A percentile compares a stretch with the other conserved stretches of the same genome.
phyloP scores from a whole-genome alignment of 2,888 invertebrate species.

The Ecliptopera silaceata region DNA sequence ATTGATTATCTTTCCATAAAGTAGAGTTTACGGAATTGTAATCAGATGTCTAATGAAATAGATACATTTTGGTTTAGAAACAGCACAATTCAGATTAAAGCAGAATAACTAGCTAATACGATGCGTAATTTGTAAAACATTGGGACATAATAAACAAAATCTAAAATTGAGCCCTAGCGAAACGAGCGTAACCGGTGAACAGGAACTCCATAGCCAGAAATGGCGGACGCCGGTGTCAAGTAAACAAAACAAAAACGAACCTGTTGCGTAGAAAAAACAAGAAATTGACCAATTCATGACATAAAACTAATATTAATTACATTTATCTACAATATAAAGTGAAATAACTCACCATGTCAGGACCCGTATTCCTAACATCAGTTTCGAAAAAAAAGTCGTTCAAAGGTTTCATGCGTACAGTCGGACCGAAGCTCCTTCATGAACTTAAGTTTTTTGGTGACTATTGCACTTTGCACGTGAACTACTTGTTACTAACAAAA shows the following conservation, averaged over 20 bases:
- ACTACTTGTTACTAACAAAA: slow-evolving; percentile 39
- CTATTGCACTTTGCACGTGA: slow-evolving; percentile 56
- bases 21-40: neutral
- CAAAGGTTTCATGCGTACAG: slow-evolving; percentile 86
- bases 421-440: slow-evolving; percentile 74
- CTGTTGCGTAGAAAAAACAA: slow-evolving; percentile 79
- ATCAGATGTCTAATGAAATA: neutral
- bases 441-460: slow-evolving; percentile 64
- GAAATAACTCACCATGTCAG: slow-evolving; percentile 87
- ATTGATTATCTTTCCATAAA: too few relatives aligned
- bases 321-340: slow-evolving; percentile 47
- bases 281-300: slow-evolving; percentile 67
- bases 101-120: too few relatives aligned
- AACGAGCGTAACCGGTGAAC: slow-evolving; percentile 65
- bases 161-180: slow-evolving; percentile 7
- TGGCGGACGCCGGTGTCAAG: slow-evolving; percentile 85
- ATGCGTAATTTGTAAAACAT: neutral
- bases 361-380: slow-evolving; percentile 92
- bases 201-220: slow-evolving; percentile 70
- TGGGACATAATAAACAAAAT: neutral
- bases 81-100: neutral
- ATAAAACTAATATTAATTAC: slow-evolving; percentile 59
- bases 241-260: slow-evolving; percentile 84
- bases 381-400: slow-evolving; percentile 86
- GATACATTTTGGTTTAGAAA: neutral